These are phyloP conservation scores for Antheraea yamamai DNA, from an alignment of 2,888 invertebrate species.

Conservation along the genomic window DNA sequence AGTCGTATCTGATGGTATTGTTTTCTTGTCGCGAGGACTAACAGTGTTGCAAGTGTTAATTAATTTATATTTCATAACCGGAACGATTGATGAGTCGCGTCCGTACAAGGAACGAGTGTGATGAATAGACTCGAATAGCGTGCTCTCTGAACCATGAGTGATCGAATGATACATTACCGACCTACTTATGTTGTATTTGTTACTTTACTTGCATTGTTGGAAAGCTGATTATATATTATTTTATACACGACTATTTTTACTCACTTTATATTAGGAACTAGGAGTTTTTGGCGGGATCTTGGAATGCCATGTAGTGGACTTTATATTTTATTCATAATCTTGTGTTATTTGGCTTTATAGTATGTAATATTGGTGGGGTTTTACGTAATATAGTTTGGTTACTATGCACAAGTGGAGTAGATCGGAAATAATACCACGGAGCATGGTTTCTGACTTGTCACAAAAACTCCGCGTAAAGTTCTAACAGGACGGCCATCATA, in stretches of 20 bases:
- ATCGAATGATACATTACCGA: constrained; percentile 27
- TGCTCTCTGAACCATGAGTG: constrained; percentile 1
- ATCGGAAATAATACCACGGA: too few relatives aligned
- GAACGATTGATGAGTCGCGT: constrained; percentile 42
- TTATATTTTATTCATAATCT: too few relatives aligned
- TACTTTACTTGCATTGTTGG: not conserved
- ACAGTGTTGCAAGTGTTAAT: constrained; percentile 39
- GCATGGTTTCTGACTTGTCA: too few relatives aligned
- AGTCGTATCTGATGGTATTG: not conserved
- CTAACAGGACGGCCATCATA: too few relatives aligned
- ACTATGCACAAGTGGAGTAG: too few relatives aligned
- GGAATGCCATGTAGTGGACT: too few relatives aligned
- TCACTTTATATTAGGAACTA: too few relatives aligned
- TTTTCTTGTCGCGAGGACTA: not conserved
- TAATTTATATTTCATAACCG: constrained; percentile 56
- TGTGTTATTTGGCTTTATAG: too few relatives aligned
- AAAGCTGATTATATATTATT: not conserved
- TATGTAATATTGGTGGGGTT: too few relatives aligned
- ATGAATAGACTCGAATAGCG: constrained; percentile 15
- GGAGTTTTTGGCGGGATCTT: too few relatives aligned
- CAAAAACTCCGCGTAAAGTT: too few relatives aligned
- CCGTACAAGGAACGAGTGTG: constrained; percentile 27
- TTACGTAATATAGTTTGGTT: too few relatives aligned
- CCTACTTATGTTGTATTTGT: constrained; percentile 10
- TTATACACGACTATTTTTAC: not conserved